Evolutionary conservation across 2,797 vertebrate species (phyloP).

Genomic region (Pseudocheirus occidentalis): DNA sequence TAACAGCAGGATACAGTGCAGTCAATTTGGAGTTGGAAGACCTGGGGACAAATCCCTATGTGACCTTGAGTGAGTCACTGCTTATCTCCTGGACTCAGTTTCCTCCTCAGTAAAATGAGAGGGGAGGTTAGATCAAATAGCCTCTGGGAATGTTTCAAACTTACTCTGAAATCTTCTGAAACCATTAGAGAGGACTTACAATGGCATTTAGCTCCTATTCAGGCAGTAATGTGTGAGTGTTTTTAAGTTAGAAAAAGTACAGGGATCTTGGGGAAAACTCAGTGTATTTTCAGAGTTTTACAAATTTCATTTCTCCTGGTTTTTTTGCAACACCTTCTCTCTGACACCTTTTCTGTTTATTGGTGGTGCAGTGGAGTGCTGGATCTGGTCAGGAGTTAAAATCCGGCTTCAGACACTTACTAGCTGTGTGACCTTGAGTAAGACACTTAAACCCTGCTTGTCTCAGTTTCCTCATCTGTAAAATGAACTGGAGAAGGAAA

Average conservation of each 20-base stretch:
- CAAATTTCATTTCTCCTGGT: conserved; percentile 58
- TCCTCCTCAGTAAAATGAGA: not conserved
- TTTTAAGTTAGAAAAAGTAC: not conserved
- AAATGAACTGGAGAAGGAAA: not conserved
- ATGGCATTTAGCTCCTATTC: conserved; percentile 33
- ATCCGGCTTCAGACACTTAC: not conserved
- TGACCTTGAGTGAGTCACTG: not conserved
- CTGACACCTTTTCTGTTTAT: conserved; percentile 43
- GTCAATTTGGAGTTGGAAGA: not conserved
- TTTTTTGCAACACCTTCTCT: conserved; percentile 22
- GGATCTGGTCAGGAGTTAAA: not conserved
- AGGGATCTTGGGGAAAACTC: not conserved
- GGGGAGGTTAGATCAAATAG: conserved; percentile 42
- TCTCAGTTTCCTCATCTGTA: not conserved
- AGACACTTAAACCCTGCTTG: not conserved
- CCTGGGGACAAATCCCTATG: not conserved
- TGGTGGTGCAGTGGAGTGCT: not conserved
- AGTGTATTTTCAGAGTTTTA: not conserved
- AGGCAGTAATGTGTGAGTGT: conserved; percentile 2
- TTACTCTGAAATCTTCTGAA: not conserved
- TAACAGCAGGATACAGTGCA: not conserved
- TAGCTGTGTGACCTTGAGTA: not conserved
- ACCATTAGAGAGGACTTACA: not conserved
- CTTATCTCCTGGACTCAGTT: not conserved
- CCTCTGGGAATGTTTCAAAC: not conserved